A percentile compares a stretch with the other conserved stretches of the same genome.
Conservation (phyloP, 37 sponge, comb jelly and placozoan species). For the Bolinopsis microptera region DNA sequence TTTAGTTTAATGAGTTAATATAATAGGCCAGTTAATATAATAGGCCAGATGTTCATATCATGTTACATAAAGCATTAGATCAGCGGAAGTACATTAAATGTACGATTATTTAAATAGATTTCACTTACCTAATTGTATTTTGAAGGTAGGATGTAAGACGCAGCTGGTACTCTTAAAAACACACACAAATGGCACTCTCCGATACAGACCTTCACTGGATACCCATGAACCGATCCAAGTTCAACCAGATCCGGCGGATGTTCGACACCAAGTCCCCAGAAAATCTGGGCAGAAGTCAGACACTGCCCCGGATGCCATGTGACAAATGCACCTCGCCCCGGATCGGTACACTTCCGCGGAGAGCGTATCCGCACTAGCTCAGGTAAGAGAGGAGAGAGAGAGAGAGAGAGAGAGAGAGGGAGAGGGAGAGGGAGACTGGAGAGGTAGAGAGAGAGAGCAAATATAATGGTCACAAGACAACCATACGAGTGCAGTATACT, state of each 20-base stretch:
- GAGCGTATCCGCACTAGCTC: conserved; percentile 26
- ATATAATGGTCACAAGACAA: background rate
- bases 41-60: no score
- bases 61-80: no score
- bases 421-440: background rate
- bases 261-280: background rate
- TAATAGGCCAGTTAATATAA: no score
- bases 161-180: no score
- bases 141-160: background rate
- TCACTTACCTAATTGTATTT: no score
- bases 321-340: conserved; percentile 18
- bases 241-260: conserved; percentile 51
- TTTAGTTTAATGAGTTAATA: no score
- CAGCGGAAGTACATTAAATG: no score
- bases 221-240: conserved; percentile 63
- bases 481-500: background rate
- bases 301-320: background rate
- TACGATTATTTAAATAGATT: no score
- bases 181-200: conserved; percentile 63
- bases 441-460: background rate
- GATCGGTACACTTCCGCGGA: conserved; percentile 41
- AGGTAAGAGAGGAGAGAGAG: background rate
- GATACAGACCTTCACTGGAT: conserved; percentile 65
- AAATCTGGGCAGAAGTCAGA: background rate
- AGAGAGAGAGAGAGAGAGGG: background rate